These are phyloP conservation scores for Amphipoea lucens DNA, from an alignment of 2,888 invertebrate species.

Conservation along the genomic window DNA sequence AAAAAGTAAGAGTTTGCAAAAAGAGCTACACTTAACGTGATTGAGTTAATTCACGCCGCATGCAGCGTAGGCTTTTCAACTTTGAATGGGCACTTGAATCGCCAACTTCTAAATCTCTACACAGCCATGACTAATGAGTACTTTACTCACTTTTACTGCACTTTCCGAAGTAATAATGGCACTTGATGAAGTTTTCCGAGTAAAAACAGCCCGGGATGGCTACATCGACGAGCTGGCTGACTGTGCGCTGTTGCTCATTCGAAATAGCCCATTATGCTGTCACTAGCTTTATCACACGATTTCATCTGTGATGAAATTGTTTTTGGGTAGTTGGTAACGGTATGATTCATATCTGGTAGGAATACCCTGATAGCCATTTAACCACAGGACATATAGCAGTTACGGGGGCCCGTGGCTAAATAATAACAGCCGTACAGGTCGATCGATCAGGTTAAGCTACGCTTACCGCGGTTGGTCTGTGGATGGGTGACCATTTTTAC, in stretches of 20 bases:
- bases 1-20: conserved; percentile 20
- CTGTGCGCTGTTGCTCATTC: conserved; percentile 62
- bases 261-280: conserved; percentile 66
- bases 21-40: conserved; percentile 36
- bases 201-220: conserved; percentile 71
- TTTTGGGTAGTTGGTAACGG: background rate
- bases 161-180: conserved; percentile 82
- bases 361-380: background rate
- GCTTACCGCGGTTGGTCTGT: background rate
- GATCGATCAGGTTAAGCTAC: background rate
- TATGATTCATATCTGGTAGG: background rate
- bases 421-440: background rate
- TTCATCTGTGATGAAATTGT: conserved; percentile 34
- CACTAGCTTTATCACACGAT: conserved; percentile 58
- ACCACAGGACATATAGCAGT: background rate
- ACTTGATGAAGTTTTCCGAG: conserved; percentile 77
- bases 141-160: conserved; percentile 80
- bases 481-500: background rate
- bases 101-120: conserved; percentile 69
- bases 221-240: conserved; percentile 58
- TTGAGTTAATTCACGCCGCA: conserved; percentile 52
- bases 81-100: conserved; percentile 61
- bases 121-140: conserved; percentile 77
- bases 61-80: conserved; percentile 58
- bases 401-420: background rate